These are phyloP conservation scores for Meloe dianella DNA, from an alignment of 2,888 invertebrate species.

Conservation along the genomic window DNA sequence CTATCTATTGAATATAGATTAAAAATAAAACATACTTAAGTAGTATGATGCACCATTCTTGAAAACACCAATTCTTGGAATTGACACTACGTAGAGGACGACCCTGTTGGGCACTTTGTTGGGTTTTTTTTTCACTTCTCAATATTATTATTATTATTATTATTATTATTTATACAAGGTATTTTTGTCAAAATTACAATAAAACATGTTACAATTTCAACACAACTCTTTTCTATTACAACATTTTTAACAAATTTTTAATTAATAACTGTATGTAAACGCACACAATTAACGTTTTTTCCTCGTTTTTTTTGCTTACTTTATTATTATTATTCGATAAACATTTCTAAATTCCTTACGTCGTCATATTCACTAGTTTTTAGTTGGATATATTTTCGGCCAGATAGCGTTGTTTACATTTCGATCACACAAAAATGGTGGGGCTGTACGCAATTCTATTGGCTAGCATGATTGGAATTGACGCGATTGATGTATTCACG, in stretches of 20 bases:
- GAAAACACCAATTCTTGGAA: slow-evolving; percentile 55
- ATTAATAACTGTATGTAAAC: no score
- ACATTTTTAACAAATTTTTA: no score
- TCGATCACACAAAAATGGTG: not conserved
- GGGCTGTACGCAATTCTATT: not conserved
- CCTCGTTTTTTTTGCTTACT: not conserved
- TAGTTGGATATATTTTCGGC: no score
- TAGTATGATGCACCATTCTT: slow-evolving; percentile 54
- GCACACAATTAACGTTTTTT: no score
- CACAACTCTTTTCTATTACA: no score
- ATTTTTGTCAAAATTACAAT: no score
- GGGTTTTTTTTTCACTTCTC: not conserved
- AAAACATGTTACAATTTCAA: not conserved
- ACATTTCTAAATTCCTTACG: slow-evolving; percentile 8
- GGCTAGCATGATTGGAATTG: not conserved
- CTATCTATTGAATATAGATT: no score
- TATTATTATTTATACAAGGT: no score
- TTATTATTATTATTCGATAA: slow-evolving; percentile 7
- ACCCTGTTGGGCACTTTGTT: slow-evolving; percentile 21
- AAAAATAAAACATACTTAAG: slow-evolving; percentile 50
- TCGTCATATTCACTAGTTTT: not conserved
- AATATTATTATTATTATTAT: not conserved
- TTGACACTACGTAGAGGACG: slow-evolving; percentile 51
- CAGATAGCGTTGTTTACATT: not conserved
- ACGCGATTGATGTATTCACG: not conserved